Evolutionary conservation across 1,140 invertebrate species (phyloP).

Genomic region (Sipha flava): DNA sequence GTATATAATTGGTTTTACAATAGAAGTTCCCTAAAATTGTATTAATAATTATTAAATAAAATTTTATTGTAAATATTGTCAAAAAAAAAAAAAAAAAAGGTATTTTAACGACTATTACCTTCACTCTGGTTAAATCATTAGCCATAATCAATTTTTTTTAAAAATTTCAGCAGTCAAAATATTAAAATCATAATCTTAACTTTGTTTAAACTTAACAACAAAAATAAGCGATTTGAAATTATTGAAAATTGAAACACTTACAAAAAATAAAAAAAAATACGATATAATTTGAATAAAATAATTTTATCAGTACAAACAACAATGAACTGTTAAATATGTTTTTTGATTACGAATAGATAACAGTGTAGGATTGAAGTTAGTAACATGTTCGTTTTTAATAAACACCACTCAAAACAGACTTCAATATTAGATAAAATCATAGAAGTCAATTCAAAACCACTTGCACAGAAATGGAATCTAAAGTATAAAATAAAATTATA

Average conservation of each 20-base stretch:
- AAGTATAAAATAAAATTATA: too few relatives aligned
- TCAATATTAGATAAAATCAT: too few relatives aligned
- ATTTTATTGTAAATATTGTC: not conserved
- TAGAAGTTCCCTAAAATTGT: conserved; percentile 72
- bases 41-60: not conserved
- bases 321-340: not conserved
- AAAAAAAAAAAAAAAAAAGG: not conserved
- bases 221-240: too few relatives aligned
- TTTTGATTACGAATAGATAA: too few relatives aligned
- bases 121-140: conserved; percentile 21
- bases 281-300: not conserved
- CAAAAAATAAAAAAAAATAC: too few relatives aligned
- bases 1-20: conserved; percentile 94
- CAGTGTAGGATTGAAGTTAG: not conserved
- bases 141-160: not conserved
- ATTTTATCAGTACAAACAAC: not conserved
- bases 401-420: too few relatives aligned
- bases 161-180: too few relatives aligned
- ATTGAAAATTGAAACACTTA: too few relatives aligned
- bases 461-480: too few relatives aligned
- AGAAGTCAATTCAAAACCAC: too few relatives aligned
- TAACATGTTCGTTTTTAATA: not conserved
- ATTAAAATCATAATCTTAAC: too few relatives aligned
- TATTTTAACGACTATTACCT: not conserved
- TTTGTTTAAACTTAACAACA: too few relatives aligned